Evolutionary conservation across 2,888 invertebrate species (phyloP), one percentile per base, ranked within the genome.

Genomic region (Rhopalosiphum nymphaeae): DNA sequence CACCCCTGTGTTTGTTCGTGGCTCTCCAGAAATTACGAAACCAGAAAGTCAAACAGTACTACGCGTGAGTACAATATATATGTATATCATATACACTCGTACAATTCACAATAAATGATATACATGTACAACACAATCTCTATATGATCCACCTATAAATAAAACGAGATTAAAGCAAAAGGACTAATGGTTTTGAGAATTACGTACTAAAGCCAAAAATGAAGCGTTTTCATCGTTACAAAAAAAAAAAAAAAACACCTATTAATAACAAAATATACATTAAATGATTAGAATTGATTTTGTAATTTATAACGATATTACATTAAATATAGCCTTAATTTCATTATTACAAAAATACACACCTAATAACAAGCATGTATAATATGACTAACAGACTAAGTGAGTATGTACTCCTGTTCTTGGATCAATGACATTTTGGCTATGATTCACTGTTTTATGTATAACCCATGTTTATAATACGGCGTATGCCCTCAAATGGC

Each of bases 1-100:
- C 46, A 26, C 44, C n/a, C 57, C 4, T 36, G 46, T 94, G 93
- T 94, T 94, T 94, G 49, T 57, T 86, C 42, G n/a, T 86, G 29
- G 89, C 46, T 94, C 89, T 84, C 93, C 85, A 90, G 90, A 94
- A 90, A 94, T 94, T 94, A 90, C 93, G n/a, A 90, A 90, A 94
- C 93, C 93, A 90, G 90, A 94, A 93, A 90, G 93, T 85, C 93
- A 90, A 94, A 94, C 93, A 90, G 57, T n/a, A 78, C 84, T 67
- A 61, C n/a, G 21, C 53, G 56, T 9, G 16, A 16, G 9, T 57
- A 78, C 26, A 25, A 26, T 46, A 53, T 46, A 53, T n/a, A n/a
- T 21, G 21, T 29, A 29, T 61, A 29, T 29, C 29, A 26, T 78
- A 78, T 67, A 67, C 36, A 16, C 16, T 21, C 16, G n/a, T 67